These are phyloP conservation scores for Anguilla rostrata DNA, from an alignment of 2,113 vertebrate species.

Conservation along the genomic window DNA sequence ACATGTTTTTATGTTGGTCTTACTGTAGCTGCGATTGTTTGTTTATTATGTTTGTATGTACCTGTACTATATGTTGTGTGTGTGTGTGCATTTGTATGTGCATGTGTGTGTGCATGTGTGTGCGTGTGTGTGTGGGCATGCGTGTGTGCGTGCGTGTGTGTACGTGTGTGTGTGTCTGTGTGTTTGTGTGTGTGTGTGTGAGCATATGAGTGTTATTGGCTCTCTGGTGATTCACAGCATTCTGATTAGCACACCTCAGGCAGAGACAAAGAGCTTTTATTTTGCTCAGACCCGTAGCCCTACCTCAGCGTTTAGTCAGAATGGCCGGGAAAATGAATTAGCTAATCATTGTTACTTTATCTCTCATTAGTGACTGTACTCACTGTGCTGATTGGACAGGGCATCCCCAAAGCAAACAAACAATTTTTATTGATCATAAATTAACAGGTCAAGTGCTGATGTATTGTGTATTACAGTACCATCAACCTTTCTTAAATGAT, in stretches of 20 bases:
- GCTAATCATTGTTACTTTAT: not conserved
- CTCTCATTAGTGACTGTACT: not conserved
- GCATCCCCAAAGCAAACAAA: not conserved
- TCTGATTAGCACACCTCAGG: slow-evolving; percentile 40
- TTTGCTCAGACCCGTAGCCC: not conserved
- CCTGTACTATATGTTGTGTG: no score
- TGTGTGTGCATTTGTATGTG: no score
- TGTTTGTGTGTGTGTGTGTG: not conserved
- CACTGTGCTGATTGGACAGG: not conserved
- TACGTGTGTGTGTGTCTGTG: not conserved
- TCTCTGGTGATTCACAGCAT: slow-evolving; percentile 38
- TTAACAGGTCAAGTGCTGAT: not conserved
- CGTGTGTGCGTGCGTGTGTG: not conserved
- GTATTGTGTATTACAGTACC: not conserved
- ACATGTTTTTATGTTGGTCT: not conserved
- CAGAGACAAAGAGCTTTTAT: slow-evolving; percentile 21
- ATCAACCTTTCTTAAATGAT: not conserved
- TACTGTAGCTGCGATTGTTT: not conserved
- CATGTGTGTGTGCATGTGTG: not conserved
- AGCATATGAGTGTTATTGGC: not conserved
- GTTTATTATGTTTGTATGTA: not conserved
- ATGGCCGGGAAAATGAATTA: not conserved
- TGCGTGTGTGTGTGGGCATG: not conserved
- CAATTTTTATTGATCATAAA: not conserved
- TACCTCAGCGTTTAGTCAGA: not conserved